Conservation (phyloP, 1,140 invertebrate species). For the Drosophila busckii region DNA sequence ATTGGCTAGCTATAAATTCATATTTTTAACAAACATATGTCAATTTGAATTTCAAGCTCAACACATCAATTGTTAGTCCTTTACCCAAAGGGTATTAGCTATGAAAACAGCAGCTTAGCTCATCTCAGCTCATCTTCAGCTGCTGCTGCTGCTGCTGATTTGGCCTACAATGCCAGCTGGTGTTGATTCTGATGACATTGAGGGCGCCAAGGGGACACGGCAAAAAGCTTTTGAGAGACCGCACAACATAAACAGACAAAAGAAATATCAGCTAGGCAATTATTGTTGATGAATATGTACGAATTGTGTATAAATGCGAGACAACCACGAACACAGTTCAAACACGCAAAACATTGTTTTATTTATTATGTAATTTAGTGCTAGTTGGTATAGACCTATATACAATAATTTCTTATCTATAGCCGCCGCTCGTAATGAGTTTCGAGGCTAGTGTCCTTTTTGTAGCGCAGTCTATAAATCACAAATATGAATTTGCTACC, state of each 20-base stretch:
- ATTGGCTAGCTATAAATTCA: conserved; percentile 24
- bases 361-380: too few species aligned
- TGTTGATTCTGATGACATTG: conserved; percentile 8
- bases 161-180: too few species aligned
- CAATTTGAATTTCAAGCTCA: too few species aligned
- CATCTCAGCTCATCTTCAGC: conserved; percentile 24
- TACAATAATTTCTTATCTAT: conserved; percentile 66
- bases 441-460: conserved; percentile 10
- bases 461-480: conserved; percentile 55
- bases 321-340: not conserved
- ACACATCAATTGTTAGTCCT: too few species aligned
- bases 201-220: conserved; percentile 17
- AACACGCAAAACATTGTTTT: conserved; percentile 47
- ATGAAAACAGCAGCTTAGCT: too few species aligned
- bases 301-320: conserved; percentile 38
- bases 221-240: conserved; percentile 30
- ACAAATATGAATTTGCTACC: conserved; percentile 40
- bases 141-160: conserved; percentile 3
- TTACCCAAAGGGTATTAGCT: too few species aligned
- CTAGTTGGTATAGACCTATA: too few species aligned
- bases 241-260: conserved; percentile 4
- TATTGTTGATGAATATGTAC: conserved; percentile 68
- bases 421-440: conserved; percentile 1
- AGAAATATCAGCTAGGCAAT: conserved; percentile 54
- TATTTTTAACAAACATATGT: too few species aligned